Evolutionary conservation across 2,113 vertebrate species (phyloP).

Genomic region (Chelonoidis abingdonii): DNA sequence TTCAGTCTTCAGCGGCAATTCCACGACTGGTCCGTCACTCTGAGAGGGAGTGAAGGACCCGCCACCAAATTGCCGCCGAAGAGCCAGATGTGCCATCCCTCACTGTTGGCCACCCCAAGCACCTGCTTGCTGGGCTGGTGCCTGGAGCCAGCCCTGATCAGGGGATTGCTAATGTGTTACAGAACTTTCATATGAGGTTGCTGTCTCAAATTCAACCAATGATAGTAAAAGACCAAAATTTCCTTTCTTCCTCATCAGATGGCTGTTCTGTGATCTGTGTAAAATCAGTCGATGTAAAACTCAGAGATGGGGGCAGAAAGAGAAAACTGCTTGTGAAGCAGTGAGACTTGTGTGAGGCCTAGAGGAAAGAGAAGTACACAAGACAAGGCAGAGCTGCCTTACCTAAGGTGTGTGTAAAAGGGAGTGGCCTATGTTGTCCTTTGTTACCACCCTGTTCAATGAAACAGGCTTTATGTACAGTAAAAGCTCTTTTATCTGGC

Average conservation of each 20-base stretch:
- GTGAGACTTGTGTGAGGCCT: neutral
- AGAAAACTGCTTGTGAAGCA: neutral
- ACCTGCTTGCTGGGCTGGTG: too few relatives aligned
- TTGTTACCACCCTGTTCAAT: neutral
- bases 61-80: too few relatives aligned
- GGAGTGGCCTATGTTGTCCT: neutral
- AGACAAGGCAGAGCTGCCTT: neutral
- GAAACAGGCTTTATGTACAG: neutral
- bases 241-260: slow-evolving; percentile 28
- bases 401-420: neutral
- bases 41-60: too few relatives aligned
- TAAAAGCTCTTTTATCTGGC: too few relatives aligned
- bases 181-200: slow-evolving; percentile 25
- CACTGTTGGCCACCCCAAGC: too few relatives aligned
- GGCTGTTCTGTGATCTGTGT: slow-evolving; percentile 45
- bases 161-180: neutral
- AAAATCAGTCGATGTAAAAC: slow-evolving; percentile 22
- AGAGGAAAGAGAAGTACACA: neutral
- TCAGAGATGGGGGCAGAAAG: neutral
- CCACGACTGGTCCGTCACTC: too few relatives aligned
- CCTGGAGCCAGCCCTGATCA: too few relatives aligned
- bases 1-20: too few relatives aligned
- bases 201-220: slow-evolving; percentile 24
- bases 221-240: slow-evolving; percentile 38
- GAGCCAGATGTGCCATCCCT: too few relatives aligned